Conservation (phyloP, 2,113 vertebrate species). For the Tapirus terrestris region DNA sequence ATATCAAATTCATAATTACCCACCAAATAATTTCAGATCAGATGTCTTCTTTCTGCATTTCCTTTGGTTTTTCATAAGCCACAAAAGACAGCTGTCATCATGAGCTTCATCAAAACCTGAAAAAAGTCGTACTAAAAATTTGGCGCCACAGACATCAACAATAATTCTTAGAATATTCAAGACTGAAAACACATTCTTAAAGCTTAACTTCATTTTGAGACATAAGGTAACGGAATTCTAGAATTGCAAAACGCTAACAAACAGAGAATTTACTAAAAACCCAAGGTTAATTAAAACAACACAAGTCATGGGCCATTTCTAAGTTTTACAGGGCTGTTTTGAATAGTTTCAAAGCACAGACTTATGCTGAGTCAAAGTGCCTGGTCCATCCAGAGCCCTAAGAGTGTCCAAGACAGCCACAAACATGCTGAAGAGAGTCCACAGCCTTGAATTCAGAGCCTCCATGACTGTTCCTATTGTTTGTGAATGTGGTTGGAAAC, state of each 20-base stretch:
- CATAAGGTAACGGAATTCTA: background rate
- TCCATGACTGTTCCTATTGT: background rate
- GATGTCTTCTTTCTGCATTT: constrained; percentile 69
- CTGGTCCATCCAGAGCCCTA: background rate
- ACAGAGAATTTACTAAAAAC: constrained; percentile 54
- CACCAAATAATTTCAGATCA: constrained; percentile 77
- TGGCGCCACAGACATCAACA: background rate
- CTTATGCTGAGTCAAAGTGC: constrained; percentile 6
- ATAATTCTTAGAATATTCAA: constrained; percentile 31
- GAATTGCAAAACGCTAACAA: constrained; percentile 15
- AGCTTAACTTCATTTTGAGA: constrained; percentile 38
- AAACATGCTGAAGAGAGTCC: constrained; percentile 63
- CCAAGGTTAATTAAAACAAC: constrained; percentile 64
- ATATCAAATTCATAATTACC: constrained; percentile 79
- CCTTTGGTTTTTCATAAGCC: constrained; percentile 60
- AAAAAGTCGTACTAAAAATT: constrained; percentile 35
- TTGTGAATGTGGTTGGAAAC: constrained; percentile 35
- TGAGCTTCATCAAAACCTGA: constrained; percentile 60
- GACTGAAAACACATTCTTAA: constrained; percentile 30
- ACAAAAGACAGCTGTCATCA: constrained; percentile 56
- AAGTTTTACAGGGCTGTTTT: constrained; percentile 63
- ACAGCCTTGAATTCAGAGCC: constrained; percentile 26
- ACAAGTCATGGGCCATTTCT: constrained; percentile 12
- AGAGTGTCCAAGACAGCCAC: constrained; percentile 1
- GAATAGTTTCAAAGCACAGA: constrained; percentile 26